Evolutionary conservation across 2,888 invertebrate species (phyloP), one percentile per base, ranked within the genome.

Genomic region (Acronicta leporina): DNA sequence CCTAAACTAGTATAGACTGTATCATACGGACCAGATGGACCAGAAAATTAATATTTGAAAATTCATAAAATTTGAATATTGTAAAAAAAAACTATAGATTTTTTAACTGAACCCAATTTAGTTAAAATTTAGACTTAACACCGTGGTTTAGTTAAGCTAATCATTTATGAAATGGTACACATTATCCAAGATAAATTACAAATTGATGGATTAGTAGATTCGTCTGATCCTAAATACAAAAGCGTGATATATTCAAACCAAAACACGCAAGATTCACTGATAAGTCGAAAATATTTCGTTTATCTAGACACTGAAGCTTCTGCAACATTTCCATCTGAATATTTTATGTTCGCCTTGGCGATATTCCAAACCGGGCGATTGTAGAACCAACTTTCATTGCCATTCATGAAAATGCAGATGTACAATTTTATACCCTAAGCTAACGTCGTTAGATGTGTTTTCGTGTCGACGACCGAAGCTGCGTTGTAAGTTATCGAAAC

Each of bases 301-400:
- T 40, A 50, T 47, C 33, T 47, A 61, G 44, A 68, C 61, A 44
- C 45, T 45, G 15, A 30, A 58, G 25, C 47, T 57, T 15, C 46
- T 38, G 43, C 55, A 76, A 60, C 53, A 52, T 72, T 64, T 46
- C 49, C 9, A 35, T 44, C 59, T 65, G 66, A 77, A 77, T 69
- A 61, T 69, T 76, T 77, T 56, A 77, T 73, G 54, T 69, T 51
- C 56, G 6, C 38, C 63, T 55, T 74, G 74, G 74, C 74, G 52
- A 33, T 45, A 14, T 51, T 73, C 77, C 77, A 76, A 66, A 63
- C 60, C 57, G 45, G 45, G 53, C 53, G 43, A 52, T 65, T 56
- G 54, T 52, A 45, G 16, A 44, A 61, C 65, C 20, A 73, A 76
- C 11, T 49, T 63, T 13, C 49, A 63, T 45, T 60, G 40, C 30